Conservation (phyloP, 2,888 invertebrate species). For the Trissonchulus sp. region DNA sequence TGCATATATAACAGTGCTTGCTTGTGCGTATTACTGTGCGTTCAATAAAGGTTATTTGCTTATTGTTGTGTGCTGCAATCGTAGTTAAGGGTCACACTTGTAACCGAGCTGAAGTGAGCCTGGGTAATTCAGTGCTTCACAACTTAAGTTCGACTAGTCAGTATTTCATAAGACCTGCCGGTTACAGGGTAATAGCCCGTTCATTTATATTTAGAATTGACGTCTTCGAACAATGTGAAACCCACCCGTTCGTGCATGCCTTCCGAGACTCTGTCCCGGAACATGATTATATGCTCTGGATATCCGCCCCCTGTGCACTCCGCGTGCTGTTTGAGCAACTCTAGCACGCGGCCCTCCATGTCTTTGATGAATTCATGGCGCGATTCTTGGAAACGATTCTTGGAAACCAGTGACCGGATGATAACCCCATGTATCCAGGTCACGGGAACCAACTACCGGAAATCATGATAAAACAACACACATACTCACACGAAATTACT, state of each 20-base stretch:
- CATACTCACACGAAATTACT: too few relatives aligned
- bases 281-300: constrained; percentile 48
- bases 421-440: constrained; percentile 9
- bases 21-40: too few relatives aligned
- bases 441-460: constrained; percentile 18
- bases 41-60: too few relatives aligned
- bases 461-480: background rate
- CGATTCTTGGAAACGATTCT: constrained; percentile 67
- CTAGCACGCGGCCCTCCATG: constrained; percentile 44
- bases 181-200: too few relatives aligned
- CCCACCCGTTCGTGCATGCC: constrained; percentile 47
- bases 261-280: constrained; percentile 49
- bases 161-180: too few relatives aligned
- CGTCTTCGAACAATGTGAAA: background rate
- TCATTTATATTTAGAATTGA: background rate
- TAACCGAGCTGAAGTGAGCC: too few relatives aligned
- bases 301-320: constrained; percentile 33
- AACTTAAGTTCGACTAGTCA: too few relatives aligned
- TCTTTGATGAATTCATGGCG: constrained; percentile 47
- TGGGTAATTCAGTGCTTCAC: too few relatives aligned
- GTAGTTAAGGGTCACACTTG: too few relatives aligned
- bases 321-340: constrained; percentile 44
- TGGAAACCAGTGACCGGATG: constrained; percentile 65
- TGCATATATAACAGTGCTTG: too few relatives aligned
- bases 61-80: too few relatives aligned